These are phyloP conservation scores for Brachionus calyciflorus DNA, from an alignment of 1,140 invertebrate species.

Conservation along the genomic window DNA sequence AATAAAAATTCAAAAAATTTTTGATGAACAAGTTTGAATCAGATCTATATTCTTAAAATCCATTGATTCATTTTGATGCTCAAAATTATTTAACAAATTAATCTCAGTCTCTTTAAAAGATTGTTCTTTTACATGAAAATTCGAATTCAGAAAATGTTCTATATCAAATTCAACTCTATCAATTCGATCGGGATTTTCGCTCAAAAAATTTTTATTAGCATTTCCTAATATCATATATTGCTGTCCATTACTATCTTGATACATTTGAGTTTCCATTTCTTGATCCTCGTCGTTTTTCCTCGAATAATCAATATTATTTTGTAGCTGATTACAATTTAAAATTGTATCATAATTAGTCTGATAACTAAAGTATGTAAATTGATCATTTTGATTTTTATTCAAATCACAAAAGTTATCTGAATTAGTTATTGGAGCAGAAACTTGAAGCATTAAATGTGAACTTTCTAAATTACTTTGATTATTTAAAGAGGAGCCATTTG, in stretches of 20 bases:
- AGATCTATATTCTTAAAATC: slow-evolving; percentile 30
- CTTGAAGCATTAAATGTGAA: too few species aligned
- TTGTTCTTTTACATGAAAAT: slow-evolving; percentile 36
- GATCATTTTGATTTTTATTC: not conserved
- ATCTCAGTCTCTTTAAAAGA: slow-evolving; percentile 8
- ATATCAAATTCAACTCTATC: slow-evolving; percentile 22
- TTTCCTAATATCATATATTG: not conserved
- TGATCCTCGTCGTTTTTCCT: not conserved
- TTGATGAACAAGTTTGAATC: not conserved
- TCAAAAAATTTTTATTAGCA: not conserved
- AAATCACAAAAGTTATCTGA: slow-evolving; percentile 3
- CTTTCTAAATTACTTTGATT: too few species aligned
- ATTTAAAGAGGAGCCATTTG: too few species aligned
- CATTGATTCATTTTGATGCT: not conserved
- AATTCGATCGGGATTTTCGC: not conserved
- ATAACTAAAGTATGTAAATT: not conserved
- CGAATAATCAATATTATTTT: not conserved
- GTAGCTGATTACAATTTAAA: not conserved
- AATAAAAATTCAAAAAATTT: not conserved
- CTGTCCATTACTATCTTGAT: not conserved
- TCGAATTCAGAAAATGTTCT: slow-evolving; percentile 21
- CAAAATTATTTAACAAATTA: not conserved
- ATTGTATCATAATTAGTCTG: not conserved
- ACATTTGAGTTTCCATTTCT: slow-evolving; percentile 27
- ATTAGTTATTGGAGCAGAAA: not conserved